Base-by-base conservation (phyloP, 2,113 vertebrate species). In the Neogale vison region DNA sequence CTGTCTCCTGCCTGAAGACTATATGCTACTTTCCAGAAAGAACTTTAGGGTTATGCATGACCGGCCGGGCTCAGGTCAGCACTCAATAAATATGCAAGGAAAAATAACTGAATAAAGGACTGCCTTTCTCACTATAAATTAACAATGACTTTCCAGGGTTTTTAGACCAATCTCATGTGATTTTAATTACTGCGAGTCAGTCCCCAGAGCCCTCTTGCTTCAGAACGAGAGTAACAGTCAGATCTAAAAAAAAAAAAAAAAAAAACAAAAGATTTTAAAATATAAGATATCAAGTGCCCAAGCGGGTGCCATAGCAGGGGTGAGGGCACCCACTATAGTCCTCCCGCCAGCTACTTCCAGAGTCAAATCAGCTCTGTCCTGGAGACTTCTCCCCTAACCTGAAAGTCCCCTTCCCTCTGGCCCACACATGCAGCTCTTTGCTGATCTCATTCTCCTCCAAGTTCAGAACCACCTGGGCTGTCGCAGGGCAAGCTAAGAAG, bases 101-200 rank as follows among this genome's bases (percentile, higher is more conserved):
- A 83, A 96, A 86, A 97, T 88, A 91, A 65, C 83, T 87, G 84
- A 90, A 84, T 88, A 85, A 95, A 86, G 26, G 50, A 83, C 87
- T 97, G 67, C 36, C 90, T 89, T 97, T 95, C 87, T 97, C 71
- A 81, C 55, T 65, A n/a, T 92, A 94, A 95, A 96, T 94, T 72
- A 93, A 88, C 85, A 94, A 97, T 71, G 69, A 94, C 80, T 59
- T 95, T 76, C 59, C 13, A n/a, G 50, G 55, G 15, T 96, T 90
- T 93, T 95, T 50, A 88, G 88, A 90, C 39, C 92, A 90, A n/a
- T 90, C 82, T 91, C 52, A 63, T 71, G 69, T 96, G 97, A 88
- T 74, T 85, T 96, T 90, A 94, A 94, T 96, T 85, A 93, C 50
- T 6, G 12, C 18, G 57, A 91, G 42, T 93, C 89, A 65, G n/a